These are phyloP conservation scores for Drosophila bunnanda DNA, from an alignment of 2,888 invertebrate genomes.

Conservation along the genomic window DNA sequence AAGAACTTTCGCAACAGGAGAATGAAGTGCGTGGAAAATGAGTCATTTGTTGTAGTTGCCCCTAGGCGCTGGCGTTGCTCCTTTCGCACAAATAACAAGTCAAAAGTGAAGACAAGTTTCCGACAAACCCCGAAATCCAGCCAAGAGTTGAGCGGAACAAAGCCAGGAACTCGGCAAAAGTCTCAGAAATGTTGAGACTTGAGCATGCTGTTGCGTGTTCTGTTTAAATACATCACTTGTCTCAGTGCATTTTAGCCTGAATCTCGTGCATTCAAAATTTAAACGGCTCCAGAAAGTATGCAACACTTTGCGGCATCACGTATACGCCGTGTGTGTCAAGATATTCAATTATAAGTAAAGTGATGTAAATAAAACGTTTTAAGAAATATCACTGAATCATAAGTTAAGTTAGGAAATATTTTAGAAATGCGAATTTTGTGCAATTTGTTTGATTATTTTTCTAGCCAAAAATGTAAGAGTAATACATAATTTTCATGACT, in stretches of 20 bases:
- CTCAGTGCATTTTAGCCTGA: conserved; percentile 6
- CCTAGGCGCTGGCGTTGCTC: conserved; percentile 6
- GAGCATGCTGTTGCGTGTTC: conserved; percentile 23
- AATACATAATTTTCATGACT: background rate
- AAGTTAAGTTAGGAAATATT: no score
- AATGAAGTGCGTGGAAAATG: conserved; percentile 66
- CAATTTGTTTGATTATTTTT: background rate
- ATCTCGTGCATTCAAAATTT: background rate
- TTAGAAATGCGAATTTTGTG: no score
- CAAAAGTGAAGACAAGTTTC: conserved; percentile 60
- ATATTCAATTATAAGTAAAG: no score
- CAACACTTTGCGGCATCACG: conserved; percentile 20
- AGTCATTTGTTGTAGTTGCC: conserved; percentile 54
- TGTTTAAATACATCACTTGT: conserved; percentile 30
- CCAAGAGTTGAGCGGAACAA: conserved; percentile 26
- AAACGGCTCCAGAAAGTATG: conserved; percentile 49
- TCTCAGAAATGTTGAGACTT: conserved; percentile 21
- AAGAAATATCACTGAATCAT: no score
- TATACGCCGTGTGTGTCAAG: conserved; percentile 20
- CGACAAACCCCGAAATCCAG: conserved; percentile 61
- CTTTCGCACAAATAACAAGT: conserved; percentile 20
- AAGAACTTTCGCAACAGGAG: conserved; percentile 36
- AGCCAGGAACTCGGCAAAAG: conserved; percentile 24
- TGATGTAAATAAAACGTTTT: no score
- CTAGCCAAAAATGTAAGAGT: background rate